phyloP scores from a whole-genome alignment of 1,140 invertebrate genomes.

The Helicoverpa armigera region DNA sequence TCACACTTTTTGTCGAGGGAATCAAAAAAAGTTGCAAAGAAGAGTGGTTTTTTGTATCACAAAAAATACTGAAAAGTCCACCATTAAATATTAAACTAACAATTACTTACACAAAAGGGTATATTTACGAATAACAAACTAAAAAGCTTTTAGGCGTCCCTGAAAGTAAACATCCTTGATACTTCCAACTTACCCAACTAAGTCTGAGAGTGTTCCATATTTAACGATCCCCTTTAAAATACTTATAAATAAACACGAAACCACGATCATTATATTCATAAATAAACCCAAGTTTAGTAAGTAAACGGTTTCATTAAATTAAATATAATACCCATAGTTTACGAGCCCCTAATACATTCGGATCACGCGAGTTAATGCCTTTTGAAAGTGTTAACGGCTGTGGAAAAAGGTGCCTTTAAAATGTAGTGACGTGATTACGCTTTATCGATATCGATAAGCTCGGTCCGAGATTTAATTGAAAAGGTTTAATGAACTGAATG shows the following conservation, averaged over 20 bases:
- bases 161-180: not conserved
- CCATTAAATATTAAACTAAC: too few relatives aligned
- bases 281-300: not conserved
- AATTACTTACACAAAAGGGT: too few relatives aligned
- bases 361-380: slow-evolving; percentile 35
- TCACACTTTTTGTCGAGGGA: not conserved
- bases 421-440: slow-evolving; percentile 27
- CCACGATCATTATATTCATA: not conserved
- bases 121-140: not conserved
- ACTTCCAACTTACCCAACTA: not conserved
- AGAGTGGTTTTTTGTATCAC: not conserved
- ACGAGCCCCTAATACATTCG: slow-evolving; percentile 7
- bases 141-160: not conserved
- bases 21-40: not conserved
- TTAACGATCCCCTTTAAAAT: not conserved
- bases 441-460: slow-evolving; percentile 7
- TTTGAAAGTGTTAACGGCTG: slow-evolving; percentile 20
- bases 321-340: slow-evolving; percentile 22
- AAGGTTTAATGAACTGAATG: not conserved
- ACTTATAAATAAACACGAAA: not conserved
- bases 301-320: not conserved
- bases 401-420: slow-evolving; percentile 13
- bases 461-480: not conserved
- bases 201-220: not conserved
- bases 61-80: too few relatives aligned